Evolutionary conservation across 2,113 vertebrate species (phyloP).

Genomic region (Dendrocopos noguchii): DNA sequence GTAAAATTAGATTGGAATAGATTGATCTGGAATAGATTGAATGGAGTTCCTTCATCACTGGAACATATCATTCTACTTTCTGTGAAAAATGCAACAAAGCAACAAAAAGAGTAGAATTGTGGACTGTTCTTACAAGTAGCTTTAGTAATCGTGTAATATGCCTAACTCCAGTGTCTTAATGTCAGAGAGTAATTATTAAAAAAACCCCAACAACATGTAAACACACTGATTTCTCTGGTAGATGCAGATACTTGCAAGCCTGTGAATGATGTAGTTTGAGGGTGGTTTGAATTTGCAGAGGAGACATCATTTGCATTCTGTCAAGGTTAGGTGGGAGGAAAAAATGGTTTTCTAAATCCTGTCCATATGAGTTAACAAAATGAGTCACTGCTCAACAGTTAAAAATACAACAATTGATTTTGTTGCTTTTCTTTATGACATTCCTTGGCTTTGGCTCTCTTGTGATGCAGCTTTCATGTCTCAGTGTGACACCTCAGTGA

Average conservation of each 20-base stretch:
- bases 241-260: neutral
- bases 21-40: neutral
- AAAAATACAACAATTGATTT: neutral
- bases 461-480: neutral
- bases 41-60: neutral
- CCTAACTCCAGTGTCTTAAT: neutral
- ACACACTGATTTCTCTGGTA: neutral
- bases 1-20: neutral
- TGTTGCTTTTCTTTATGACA: neutral
- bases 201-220: neutral
- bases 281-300: neutral
- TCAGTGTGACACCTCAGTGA: neutral
- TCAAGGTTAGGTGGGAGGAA: neutral
- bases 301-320: neutral
- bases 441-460: neutral
- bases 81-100: neutral
- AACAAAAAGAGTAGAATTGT: neutral
- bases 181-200: neutral
- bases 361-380: neutral
- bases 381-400: neutral
- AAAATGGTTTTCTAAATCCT: neutral
- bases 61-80: neutral
- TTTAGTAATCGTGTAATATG: neutral
- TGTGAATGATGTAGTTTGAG: neutral
- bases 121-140: neutral